Percentiles rank a stretch among this genome's conserved stretches.
Conservation (phyloP, 2,888 invertebrate genomes). For the Nephrotoma flavescens region DNA sequence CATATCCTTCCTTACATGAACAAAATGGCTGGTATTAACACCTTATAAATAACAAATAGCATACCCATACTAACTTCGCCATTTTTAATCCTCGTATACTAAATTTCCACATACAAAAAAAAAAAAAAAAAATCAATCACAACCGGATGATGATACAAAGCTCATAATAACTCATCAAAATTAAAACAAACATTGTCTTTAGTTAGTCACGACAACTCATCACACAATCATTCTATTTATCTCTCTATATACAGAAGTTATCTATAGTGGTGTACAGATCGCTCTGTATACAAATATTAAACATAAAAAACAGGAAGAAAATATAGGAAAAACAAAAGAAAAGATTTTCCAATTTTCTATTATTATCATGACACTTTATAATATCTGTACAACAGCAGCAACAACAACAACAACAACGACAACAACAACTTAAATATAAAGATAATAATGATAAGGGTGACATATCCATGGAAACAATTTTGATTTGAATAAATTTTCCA, state of each 20-base stretch:
- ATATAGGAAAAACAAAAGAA: background rate
- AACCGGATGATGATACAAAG: background rate
- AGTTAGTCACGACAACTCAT: background rate
- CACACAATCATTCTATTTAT: background rate
- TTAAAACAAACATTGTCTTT: background rate
- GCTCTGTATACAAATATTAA: background rate
- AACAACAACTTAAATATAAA: background rate
- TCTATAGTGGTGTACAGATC: background rate
- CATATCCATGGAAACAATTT: conserved; percentile 4
- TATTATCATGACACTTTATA: background rate
- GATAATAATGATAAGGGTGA: background rate
- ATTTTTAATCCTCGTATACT: background rate
- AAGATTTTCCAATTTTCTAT: background rate
- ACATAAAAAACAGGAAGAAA: background rate
- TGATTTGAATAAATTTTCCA: conserved; percentile 1
- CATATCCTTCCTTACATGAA: too few relatives aligned
- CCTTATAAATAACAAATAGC: too few relatives aligned
- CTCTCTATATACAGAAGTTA: background rate
- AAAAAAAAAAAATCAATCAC: background rate
- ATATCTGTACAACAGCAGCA: background rate
- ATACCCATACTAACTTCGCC: too few relatives aligned
- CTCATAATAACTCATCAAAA: background rate
- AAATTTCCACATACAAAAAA: background rate
- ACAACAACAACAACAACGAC: background rate
- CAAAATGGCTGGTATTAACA: too few relatives aligned